These are phyloP conservation scores for Dusona sp. DNA, from an alignment of 2,888 invertebrate genomes.

Conservation along the genomic window DNA sequence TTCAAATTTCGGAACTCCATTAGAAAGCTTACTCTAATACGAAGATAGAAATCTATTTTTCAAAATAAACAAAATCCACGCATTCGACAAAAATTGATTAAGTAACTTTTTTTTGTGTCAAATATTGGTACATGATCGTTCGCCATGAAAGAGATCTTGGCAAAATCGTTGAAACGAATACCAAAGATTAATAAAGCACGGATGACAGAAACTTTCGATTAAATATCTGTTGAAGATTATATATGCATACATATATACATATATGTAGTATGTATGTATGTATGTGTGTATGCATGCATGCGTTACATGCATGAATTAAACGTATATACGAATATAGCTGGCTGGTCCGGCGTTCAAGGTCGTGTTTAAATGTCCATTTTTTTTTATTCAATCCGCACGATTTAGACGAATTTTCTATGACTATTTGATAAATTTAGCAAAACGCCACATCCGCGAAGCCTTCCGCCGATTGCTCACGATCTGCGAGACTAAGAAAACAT, in stretches of 20 bases:
- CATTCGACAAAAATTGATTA: neutral
- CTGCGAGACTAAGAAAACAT: neutral
- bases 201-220: constrained; percentile 23
- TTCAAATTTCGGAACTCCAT: no score
- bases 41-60: neutral
- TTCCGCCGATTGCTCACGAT: neutral
- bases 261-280: constrained; percentile 29
- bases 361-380: constrained; percentile 55
- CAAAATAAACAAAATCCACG: neutral
- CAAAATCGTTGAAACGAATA: constrained; percentile 53
- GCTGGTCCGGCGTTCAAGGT: constrained; percentile 78
- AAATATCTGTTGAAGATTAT: constrained; percentile 16
- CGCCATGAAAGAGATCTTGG: neutral
- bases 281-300: neutral
- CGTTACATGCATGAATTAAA: neutral
- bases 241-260: constrained; percentile 47
- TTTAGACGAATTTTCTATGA: constrained; percentile 73
- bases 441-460: neutral
- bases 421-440: constrained; percentile 5
- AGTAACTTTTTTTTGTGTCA: neutral
- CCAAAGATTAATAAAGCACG: constrained; percentile 60
- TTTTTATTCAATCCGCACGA: constrained; percentile 42
- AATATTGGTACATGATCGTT: neutral
- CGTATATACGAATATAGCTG: constrained; percentile 66
- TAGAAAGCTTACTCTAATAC: neutral